A percentile compares a stretch with the other conserved stretches of the same genome.
These are phyloP conservation scores for Petrocephalus sullivani DNA, from an alignment of 2,797 vertebrate genomes.

Conservation along the genomic window DNA sequence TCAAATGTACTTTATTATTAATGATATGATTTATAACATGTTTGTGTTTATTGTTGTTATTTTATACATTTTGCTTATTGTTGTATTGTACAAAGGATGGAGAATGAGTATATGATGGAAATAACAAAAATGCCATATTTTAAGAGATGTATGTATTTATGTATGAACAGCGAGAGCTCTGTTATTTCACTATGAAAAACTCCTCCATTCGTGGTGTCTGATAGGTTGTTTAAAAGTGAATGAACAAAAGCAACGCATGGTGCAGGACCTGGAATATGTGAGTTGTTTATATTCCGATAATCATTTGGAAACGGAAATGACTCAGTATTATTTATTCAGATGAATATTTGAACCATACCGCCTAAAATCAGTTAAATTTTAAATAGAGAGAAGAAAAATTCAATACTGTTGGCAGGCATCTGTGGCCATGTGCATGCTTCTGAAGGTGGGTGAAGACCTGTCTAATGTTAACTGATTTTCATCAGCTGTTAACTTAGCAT, in stretches of 20 bases:
- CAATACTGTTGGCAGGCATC: background rate
- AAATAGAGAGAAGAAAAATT: background rate
- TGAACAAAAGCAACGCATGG: background rate
- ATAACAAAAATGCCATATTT: background rate
- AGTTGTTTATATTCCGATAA: background rate
- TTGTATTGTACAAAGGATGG: background rate
- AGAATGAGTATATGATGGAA: background rate
- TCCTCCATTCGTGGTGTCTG: background rate
- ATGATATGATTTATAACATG: background rate
- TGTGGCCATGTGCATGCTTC: background rate
- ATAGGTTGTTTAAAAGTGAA: background rate
- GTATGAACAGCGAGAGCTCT: background rate
- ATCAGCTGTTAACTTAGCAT: background rate
- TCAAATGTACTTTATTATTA: background rate
- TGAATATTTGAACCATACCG: background rate
- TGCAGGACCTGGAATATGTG: background rate
- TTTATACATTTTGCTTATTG: background rate
- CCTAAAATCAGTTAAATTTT: background rate
- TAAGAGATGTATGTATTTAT: background rate
- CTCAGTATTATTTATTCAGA: background rate
- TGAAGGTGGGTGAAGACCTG: background rate
- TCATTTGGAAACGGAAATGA: background rate
- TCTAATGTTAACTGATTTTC: background rate
- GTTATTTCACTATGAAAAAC: conserved; percentile 5
- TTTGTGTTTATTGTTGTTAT: background rate